Conservation (phyloP, 2,888 invertebrate genomes). For the Augochlorella aurata region DNA sequence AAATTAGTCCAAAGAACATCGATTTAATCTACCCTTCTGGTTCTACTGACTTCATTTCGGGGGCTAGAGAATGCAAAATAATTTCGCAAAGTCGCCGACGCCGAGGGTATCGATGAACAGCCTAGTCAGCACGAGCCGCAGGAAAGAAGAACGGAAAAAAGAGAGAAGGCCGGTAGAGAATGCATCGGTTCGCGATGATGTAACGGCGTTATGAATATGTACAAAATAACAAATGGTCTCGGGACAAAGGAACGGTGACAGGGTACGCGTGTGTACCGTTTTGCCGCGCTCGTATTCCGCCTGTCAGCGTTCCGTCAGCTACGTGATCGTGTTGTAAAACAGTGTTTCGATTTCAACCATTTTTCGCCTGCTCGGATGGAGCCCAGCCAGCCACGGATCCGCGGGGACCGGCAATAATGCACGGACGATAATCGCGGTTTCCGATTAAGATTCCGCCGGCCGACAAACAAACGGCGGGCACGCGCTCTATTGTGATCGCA, state of each 20-base stretch:
- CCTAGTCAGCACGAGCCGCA: constrained; percentile 34
- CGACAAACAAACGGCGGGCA: constrained; percentile 46
- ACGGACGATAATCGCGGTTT: constrained; percentile 56
- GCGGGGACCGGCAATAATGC: constrained; percentile 45
- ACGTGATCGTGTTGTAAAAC: constrained; percentile 75
- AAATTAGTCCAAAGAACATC: no score
- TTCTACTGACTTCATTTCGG: no score
- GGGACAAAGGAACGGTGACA: constrained; percentile 72
- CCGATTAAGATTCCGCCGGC: constrained; percentile 62
- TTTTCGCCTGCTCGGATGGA: constrained; percentile 53
- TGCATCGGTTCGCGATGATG: constrained; percentile 73
- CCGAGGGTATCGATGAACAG: constrained; percentile 45
- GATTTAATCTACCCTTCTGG: no score
- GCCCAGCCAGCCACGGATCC: constrained; percentile 19
- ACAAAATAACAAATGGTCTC: constrained; percentile 76
- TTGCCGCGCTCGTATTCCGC: constrained; percentile 58
- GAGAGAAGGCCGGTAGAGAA: constrained; percentile 58
- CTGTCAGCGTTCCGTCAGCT: constrained; percentile 64
- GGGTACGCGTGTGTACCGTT: constrained; percentile 62
- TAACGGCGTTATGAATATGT: constrained; percentile 78
- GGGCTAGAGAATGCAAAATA: neutral
- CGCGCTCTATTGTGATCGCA: constrained; percentile 52
- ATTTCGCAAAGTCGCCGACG: constrained; percentile 12
- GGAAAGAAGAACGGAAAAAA: constrained; percentile 59
- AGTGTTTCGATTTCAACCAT: constrained; percentile 68